These are phyloP conservation scores for Sthenelais limicola DNA, from an alignment of 2,888 invertebrate species.

Conservation along the genomic window DNA sequence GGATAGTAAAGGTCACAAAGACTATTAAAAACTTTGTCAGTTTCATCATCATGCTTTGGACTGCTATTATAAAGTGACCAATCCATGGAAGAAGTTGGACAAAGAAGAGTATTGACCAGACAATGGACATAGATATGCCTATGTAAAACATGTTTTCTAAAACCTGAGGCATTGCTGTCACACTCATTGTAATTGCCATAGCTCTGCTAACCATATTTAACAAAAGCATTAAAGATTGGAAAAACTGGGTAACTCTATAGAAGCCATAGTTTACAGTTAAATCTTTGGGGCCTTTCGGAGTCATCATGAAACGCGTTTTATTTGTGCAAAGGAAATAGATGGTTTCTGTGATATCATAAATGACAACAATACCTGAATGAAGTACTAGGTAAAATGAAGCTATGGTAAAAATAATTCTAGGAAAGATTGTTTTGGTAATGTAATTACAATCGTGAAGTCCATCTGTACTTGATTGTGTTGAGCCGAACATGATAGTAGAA, in stretches of 20 bases:
- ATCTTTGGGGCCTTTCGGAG: background rate
- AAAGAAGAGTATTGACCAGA: background rate
- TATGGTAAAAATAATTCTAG: background rate
- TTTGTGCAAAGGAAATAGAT: background rate
- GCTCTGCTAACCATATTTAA: background rate
- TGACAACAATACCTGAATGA: background rate
- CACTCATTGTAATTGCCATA: background rate
- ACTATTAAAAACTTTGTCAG: background rate
- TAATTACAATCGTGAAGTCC: too few relatives aligned
- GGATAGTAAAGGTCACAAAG: background rate
- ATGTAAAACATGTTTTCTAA: background rate
- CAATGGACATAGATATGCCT: background rate
- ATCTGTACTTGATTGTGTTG: too few relatives aligned
- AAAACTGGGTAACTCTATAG: constrained; percentile 1
- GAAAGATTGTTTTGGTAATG: too few relatives aligned
- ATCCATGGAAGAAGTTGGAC: background rate
- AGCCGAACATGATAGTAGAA: too few relatives aligned
- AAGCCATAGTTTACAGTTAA: background rate
- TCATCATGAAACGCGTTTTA: background rate
- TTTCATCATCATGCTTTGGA: background rate
- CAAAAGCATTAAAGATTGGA: constrained; percentile 3
- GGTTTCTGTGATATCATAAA: background rate
- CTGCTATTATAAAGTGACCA: background rate
- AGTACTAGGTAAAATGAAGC: background rate
- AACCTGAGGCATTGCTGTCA: background rate